These are phyloP conservation scores for Stenodera caucasica DNA, from an alignment of 2,888 invertebrate species.

Conservation along the genomic window DNA sequence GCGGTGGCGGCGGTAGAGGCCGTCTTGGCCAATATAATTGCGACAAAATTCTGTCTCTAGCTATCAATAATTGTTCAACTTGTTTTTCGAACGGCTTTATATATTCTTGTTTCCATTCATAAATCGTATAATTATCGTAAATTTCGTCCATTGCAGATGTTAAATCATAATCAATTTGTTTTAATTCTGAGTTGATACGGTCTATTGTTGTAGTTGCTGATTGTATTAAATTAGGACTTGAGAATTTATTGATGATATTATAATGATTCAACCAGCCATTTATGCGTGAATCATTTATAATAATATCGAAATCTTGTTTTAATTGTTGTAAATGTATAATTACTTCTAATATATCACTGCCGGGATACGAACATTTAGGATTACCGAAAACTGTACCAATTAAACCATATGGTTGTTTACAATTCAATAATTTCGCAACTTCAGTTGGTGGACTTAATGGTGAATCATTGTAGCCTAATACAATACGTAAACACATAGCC, in stretches of 20 bases:
- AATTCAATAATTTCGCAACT: slow-evolving; percentile 46
- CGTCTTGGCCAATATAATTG: slow-evolving; percentile 60
- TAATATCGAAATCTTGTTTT: slow-evolving; percentile 57
- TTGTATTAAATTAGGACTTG: slow-evolving; percentile 65
- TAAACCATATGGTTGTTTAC: slow-evolving; percentile 49
- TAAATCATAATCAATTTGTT: slow-evolving; percentile 58
- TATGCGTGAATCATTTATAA: slow-evolving; percentile 51
- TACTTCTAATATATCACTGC: slow-evolving; percentile 48
- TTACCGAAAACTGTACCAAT: slow-evolving; percentile 46
- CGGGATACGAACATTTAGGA: slow-evolving; percentile 50
- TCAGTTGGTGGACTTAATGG: slow-evolving; percentile 60
- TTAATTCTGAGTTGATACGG: slow-evolving; percentile 57
- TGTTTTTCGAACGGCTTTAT: slow-evolving; percentile 58
- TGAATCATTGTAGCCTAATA: slow-evolving; percentile 52
- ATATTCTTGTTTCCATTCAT: slow-evolving; percentile 66
- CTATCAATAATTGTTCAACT: slow-evolving; percentile 55
- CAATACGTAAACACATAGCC: slow-evolving; percentile 58
- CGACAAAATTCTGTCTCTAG: slow-evolving; percentile 57
- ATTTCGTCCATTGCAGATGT: slow-evolving; percentile 60
- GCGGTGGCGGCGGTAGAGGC: slow-evolving; percentile 44
- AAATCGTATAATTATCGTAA: slow-evolving; percentile 62
- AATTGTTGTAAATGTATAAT: slow-evolving; percentile 57
- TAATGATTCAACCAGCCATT: slow-evolving; percentile 68
- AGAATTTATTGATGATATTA: slow-evolving; percentile 66
- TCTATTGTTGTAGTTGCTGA: slow-evolving; percentile 59